Evolutionary conservation across 2,797 vertebrate species (phyloP).

Genomic region (Pangasius macronema): DNA sequence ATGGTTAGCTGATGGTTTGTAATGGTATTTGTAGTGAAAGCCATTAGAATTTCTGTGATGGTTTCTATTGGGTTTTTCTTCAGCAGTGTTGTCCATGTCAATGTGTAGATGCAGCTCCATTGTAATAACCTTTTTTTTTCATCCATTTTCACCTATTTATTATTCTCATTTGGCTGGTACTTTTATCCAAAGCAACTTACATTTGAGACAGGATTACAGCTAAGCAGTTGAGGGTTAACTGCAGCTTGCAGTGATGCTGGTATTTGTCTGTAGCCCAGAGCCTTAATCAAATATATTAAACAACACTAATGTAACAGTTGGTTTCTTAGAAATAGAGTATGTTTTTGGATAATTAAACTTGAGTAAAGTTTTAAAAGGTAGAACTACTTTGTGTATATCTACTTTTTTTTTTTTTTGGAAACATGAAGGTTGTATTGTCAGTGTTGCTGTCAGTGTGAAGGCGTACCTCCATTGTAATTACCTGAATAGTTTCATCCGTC

Average conservation of each 20-base stretch:
- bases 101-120: not conserved
- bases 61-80: no score
- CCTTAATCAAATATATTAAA: no score
- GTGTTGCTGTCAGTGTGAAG: constrained; percentile 6
- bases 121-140: not conserved
- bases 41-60: no score
- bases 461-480: not conserved
- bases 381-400: not conserved
- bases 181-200: not conserved
- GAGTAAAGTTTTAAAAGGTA: not conserved
- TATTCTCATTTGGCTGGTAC: not conserved
- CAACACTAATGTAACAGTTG: not conserved
- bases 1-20: no score
- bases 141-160: not conserved
- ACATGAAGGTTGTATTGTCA: not conserved
- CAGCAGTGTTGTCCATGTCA: not conserved
- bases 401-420: not conserved
- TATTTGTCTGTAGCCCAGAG: not conserved
- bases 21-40: no score
- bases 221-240: not conserved
- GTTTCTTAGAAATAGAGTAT: no score
- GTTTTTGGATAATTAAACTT: not conserved
- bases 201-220: not conserved
- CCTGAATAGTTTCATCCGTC: not conserved
- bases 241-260: not conserved